Conservation (phyloP, 1,140 invertebrate species). For the Euwallacea similis region DNA sequence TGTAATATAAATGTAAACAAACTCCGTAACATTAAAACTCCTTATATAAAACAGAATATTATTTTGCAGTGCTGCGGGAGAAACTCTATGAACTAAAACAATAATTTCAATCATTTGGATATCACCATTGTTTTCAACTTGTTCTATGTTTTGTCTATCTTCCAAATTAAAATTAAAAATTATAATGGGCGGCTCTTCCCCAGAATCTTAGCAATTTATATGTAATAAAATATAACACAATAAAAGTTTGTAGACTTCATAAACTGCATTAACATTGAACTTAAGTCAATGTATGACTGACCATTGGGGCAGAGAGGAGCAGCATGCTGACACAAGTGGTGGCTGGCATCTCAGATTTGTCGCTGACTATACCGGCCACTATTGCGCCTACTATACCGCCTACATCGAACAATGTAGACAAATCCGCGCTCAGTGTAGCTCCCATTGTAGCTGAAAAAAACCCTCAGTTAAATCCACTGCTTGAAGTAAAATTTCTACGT, state of each 20-base stretch:
- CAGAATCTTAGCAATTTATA: too few relatives aligned
- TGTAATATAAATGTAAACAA: too few relatives aligned
- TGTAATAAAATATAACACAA: too few relatives aligned
- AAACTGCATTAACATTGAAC: not conserved
- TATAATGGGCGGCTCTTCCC: too few relatives aligned
- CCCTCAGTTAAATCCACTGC: not conserved
- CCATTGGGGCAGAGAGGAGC: slow-evolving; percentile 77
- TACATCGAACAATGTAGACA: slow-evolving; percentile 90
- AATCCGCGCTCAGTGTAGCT: slow-evolving; percentile 73
- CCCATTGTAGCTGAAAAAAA: slow-evolving; percentile 66
- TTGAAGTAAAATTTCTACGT: not conserved
- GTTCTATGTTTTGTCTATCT: too few relatives aligned
- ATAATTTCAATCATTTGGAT: too few relatives aligned
- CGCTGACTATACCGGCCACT: slow-evolving; percentile 81
- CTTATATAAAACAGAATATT: too few relatives aligned
- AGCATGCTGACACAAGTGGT: slow-evolving; percentile 84
- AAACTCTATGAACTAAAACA: too few relatives aligned
- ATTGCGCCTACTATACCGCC: slow-evolving; percentile 90
- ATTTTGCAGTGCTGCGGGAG: too few relatives aligned
- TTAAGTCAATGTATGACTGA: slow-evolving; percentile 48
- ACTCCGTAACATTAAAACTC: too few relatives aligned
- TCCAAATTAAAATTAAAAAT: too few relatives aligned
- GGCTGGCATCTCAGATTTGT: slow-evolving; percentile 81
- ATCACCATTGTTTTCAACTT: too few relatives aligned
- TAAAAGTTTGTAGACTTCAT: not conserved